Percentiles rank a stretch among this genome's conserved stretches.
phyloP scores from a whole-genome alignment of 2,797 vertebrate genomes.

The Pseudochaenichthys georgianus region DNA sequence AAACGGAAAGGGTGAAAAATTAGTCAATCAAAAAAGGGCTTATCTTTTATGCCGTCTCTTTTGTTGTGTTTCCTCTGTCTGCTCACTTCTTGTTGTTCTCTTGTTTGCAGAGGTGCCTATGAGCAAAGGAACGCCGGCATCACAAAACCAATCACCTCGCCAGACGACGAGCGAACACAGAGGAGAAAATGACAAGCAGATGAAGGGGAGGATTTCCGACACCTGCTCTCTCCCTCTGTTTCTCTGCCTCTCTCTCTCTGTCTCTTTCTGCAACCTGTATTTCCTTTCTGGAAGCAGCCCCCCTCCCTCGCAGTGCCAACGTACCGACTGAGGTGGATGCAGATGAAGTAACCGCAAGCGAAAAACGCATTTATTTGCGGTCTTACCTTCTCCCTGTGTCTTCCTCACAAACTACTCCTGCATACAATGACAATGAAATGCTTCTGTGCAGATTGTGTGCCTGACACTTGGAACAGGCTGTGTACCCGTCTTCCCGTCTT shows the following conservation, averaged over 20 bases:
- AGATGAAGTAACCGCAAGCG: constrained; percentile 58
- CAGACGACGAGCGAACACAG: constrained; percentile 68
- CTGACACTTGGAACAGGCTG: constrained; percentile 65
- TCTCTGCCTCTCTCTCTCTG: constrained; percentile 30
- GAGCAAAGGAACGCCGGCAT: constrained; percentile 52
- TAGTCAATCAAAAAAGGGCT: constrained; percentile 57
- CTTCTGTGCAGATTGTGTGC: constrained; percentile 61
- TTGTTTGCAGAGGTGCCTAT: constrained; percentile 48
- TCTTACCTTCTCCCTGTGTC: constrained; percentile 47
- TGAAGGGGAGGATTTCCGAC: constrained; percentile 79
- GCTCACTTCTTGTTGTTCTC: constrained; percentile 53
- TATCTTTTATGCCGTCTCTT: constrained; percentile 50
- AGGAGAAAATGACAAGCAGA: constrained; percentile 81
- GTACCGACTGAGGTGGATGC: constrained; percentile 51
- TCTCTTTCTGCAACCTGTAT: constrained; percentile 54
- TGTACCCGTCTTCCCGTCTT: constrained; percentile 48
- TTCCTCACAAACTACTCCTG: constrained; percentile 41
- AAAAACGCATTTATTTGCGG: constrained; percentile 39
- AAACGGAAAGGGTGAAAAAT: constrained; percentile 50
- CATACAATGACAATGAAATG: constrained; percentile 77
- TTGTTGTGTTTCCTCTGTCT: constrained; percentile 36
- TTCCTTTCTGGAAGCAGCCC: constrained; percentile 62
- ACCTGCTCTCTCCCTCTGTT: constrained; percentile 77
- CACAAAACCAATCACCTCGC: constrained; percentile 75
- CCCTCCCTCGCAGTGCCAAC: constrained; percentile 37